Percentiles rank a stretch among this genome's conserved stretches.
These are phyloP conservation scores for Entomobrya multifasciata DNA, from an alignment of 2,888 invertebrate species.

Conservation along the genomic window DNA sequence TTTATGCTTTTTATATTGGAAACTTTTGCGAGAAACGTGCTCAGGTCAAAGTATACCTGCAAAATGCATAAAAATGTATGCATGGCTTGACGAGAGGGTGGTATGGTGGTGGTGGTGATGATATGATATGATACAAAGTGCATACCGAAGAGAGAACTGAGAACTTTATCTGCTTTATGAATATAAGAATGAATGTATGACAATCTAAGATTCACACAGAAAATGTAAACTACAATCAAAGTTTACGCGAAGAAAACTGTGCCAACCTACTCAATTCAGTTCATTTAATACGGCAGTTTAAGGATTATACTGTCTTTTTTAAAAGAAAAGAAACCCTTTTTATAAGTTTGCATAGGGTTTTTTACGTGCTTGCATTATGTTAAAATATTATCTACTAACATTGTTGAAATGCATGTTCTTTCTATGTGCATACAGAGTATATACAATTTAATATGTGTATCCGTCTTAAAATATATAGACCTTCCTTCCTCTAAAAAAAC, in stretches of 20 bases:
- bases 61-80: too few relatives aligned
- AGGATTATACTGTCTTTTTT: background rate
- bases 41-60: too few relatives aligned
- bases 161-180: too few relatives aligned
- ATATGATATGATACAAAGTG: background rate
- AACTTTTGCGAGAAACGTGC: too few relatives aligned
- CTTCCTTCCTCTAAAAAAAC: constrained; percentile 49
- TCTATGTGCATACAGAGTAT: too few relatives aligned
- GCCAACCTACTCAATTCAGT: constrained; percentile 49
- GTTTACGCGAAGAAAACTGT: constrained; percentile 31
- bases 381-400: too few relatives aligned
- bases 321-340: too few relatives aligned
- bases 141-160: too few relatives aligned
- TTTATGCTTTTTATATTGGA: background rate
- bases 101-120: background rate
- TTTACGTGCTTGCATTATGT: too few relatives aligned
- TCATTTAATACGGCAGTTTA: constrained; percentile 25
- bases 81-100: too few relatives aligned
- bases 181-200: constrained; percentile 42
- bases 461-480: constrained; percentile 9
- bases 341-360: too few relatives aligned
- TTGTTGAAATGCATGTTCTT: too few relatives aligned
- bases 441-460: background rate
- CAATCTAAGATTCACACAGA: constrained; percentile 63
- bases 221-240: constrained; percentile 34